phyloP scores from a whole-genome alignment of 2,888 invertebrate species.

The Malthinus flaveolus region DNA sequence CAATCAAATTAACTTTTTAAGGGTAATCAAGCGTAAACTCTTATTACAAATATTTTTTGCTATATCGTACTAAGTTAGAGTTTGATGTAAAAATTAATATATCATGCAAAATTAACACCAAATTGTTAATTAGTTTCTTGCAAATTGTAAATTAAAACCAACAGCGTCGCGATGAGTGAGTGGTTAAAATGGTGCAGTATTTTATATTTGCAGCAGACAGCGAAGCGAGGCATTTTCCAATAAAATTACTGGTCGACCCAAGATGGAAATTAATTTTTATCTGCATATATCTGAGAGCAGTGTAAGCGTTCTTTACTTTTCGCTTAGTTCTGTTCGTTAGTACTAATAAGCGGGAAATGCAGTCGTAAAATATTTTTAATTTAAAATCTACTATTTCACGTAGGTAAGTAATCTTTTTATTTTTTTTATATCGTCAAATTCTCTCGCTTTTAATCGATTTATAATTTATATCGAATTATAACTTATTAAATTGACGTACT shows the following conservation, averaged over 20 bases:
- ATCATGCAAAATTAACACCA: constrained; percentile 34
- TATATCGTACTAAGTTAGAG: constrained; percentile 1
- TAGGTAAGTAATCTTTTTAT: too few relatives aligned
- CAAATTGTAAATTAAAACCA: constrained; percentile 38
- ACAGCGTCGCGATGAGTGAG: constrained; percentile 31
- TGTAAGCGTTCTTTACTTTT: constrained; percentile 34
- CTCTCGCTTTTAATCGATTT: too few relatives aligned
- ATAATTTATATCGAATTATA: too few relatives aligned
- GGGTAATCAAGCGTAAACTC: constrained; percentile 4
- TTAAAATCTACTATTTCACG: too few relatives aligned
- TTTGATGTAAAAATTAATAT: constrained; percentile 25
- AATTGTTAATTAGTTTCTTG: constrained; percentile 37
- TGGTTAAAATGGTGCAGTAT: constrained; percentile 38
- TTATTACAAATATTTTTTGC: constrained; percentile 1
- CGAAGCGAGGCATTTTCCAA: constrained; percentile 43
- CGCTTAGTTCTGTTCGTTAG: constrained; percentile 23
- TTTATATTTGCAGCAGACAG: constrained; percentile 45
- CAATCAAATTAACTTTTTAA: constrained; percentile 3
- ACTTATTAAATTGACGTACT: too few relatives aligned
- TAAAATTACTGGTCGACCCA: constrained; percentile 45
- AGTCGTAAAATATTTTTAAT: too few relatives aligned
- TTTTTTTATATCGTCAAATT: too few relatives aligned
- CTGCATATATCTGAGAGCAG: constrained; percentile 43
- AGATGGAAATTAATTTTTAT: constrained; percentile 49
- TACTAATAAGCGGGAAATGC: constrained; percentile 23